Evolutionary conservation across 2,113 vertebrate genomes (phyloP).

Genomic region (Isichthys henryi): DNA sequence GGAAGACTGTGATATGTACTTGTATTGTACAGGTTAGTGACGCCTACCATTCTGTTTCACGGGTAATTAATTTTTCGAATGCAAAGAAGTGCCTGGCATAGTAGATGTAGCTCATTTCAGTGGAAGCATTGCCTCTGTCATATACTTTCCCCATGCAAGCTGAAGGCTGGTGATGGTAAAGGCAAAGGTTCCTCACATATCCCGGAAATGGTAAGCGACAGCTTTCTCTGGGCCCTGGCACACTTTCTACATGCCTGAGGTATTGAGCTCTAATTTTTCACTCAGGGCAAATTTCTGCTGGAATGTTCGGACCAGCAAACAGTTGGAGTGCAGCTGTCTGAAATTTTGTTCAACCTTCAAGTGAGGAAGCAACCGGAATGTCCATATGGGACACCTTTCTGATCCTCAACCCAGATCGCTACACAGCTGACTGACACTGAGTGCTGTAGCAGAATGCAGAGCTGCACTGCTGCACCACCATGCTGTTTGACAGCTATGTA

Average conservation of each 20-base stretch:
- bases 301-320: conserved; percentile 36
- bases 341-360: conserved; percentile 38
- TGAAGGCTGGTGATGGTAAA: neutral
- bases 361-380: conserved; percentile 33
- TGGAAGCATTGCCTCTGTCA: neutral
- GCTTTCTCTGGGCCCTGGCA: conserved; percentile 18
- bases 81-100: neutral
- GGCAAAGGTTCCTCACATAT: neutral
- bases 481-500: neutral
- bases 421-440: conserved; percentile 16
- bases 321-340: conserved; percentile 47
- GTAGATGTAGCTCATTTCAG: neutral
- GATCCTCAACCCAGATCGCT: conserved; percentile 37
- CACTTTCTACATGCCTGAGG: conserved; percentile 1
- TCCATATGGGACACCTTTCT: conserved; percentile 28
- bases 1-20: neutral
- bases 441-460: neutral
- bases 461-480: neutral
- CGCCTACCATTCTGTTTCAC: neutral
- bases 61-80: neutral
- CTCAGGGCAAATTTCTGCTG: conserved; percentile 27
- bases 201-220: conserved; percentile 20
- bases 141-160: neutral
- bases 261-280: conserved; percentile 36
- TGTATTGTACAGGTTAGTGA: neutral